These are phyloP conservation scores for Pinctada fucata DNA, from an alignment of 2,888 invertebrate genomes.

Conservation along the genomic window DNA sequence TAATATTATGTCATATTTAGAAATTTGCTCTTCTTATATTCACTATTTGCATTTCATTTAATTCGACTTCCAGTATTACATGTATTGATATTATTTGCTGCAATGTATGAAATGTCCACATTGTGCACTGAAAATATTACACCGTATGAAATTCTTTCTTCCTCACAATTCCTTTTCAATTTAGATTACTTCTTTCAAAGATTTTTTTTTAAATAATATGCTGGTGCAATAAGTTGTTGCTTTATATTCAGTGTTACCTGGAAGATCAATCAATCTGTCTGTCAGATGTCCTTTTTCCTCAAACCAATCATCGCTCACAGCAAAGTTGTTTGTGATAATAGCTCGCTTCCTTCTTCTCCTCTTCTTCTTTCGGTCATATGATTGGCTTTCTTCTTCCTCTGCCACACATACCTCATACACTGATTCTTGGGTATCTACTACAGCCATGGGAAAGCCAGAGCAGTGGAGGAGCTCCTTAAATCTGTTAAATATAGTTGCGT, in stretches of 20 bases:
- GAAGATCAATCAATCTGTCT: background rate
- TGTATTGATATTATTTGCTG: background rate
- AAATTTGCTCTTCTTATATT: no score
- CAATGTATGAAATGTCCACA: background rate
- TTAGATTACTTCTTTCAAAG: no score
- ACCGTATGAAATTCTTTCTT: no score
- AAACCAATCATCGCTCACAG: background rate
- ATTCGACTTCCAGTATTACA: no score
- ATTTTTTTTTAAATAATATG: no score
- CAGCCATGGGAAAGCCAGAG: constrained; percentile 38
- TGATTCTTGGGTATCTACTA: background rate
- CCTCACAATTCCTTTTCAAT: no score
- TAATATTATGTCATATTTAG: no score
- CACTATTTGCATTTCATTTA: no score
- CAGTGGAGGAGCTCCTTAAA: constrained; percentile 52
- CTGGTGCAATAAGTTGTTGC: no score
- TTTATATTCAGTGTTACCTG: constrained; percentile 5
- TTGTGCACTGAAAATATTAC: background rate
- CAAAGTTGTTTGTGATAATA: constrained; percentile 19
- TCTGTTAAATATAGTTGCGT: constrained; percentile 23
- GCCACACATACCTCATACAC: constrained; percentile 3
- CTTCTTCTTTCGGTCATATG: background rate
- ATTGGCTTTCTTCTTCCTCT: constrained; percentile 5
- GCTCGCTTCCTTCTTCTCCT: constrained; percentile 9
- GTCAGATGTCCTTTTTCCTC: constrained; percentile 16